Percentiles rank a stretch among this genome's conserved stretches.
These are phyloP conservation scores for Drosophila incognita DNA, from an alignment of 2,888 invertebrate species.

Conservation along the genomic window DNA sequence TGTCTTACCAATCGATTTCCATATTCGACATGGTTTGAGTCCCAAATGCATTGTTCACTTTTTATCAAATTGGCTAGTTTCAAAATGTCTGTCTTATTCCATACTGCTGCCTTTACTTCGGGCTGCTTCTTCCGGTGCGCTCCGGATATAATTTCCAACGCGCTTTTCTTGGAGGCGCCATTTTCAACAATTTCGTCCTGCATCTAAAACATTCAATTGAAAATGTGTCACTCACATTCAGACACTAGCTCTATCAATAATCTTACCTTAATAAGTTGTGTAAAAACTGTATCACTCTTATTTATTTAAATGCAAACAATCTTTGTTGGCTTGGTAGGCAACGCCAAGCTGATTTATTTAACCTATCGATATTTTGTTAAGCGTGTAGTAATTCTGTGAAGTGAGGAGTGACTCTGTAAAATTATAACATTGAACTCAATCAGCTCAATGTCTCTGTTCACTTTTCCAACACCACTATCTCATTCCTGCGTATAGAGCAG, in stretches of 20 bases:
- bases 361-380: neutral
- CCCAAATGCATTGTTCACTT: constrained; percentile 11
- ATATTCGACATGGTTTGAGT: neutral
- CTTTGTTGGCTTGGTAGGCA: neutral
- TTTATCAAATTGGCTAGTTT: constrained; percentile 2
- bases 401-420: constrained; percentile 1
- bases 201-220: constrained; percentile 3
- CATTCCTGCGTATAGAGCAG: neutral
- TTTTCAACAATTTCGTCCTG: neutral
- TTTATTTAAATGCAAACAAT: neutral
- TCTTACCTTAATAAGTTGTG: neutral
- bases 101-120: neutral
- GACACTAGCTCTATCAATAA: neutral
- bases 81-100: neutral
- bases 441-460: neutral
- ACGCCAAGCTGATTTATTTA: neutral
- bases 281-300: neutral
- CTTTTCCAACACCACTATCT: neutral
- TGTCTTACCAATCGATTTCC: neutral
- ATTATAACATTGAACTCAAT: neutral
- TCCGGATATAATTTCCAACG: neutral
- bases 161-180: neutral
- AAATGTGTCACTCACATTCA: neutral
- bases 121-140: neutral
- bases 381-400: neutral